Conservation (phyloP, 2,113 vertebrate genomes). For the Semnornis frantzii region DNA sequence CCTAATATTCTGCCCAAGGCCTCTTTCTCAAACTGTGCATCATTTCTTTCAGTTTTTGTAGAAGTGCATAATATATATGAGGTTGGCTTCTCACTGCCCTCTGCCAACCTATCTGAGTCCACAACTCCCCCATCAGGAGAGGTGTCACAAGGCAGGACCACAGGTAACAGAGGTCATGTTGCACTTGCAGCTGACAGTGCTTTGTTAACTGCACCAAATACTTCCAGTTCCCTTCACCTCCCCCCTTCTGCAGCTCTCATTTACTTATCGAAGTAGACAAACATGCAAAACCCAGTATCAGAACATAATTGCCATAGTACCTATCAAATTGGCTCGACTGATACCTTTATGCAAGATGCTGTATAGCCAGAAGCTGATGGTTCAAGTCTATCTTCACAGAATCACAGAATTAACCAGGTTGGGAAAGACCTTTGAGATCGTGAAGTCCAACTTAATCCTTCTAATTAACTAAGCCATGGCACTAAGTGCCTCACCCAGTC, state of each 20-base stretch:
- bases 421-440: too few species aligned
- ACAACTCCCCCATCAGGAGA: slow-evolving; percentile 18
- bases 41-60: slow-evolving; percentile 41
- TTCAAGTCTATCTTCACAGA: background rate
- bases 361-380: background rate
- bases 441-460: too few species aligned
- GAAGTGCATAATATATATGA: background rate
- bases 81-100: slow-evolving; percentile 34
- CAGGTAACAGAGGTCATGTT: background rate
- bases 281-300: accelerated
- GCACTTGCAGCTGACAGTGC: background rate
- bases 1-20: background rate
- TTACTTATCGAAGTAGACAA: background rate
- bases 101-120: slow-evolving; percentile 32
- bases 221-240: background rate
- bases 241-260: background rate
- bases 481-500: too few species aligned
- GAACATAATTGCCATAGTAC: background rate
- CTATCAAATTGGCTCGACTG: background rate
- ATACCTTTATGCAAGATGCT: background rate
- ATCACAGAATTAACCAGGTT: too few species aligned
- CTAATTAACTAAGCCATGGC: too few species aligned
- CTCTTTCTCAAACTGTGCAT: slow-evolving; percentile 23
- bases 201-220: background rate
- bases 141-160: background rate